phyloP scores from a whole-genome alignment of 2,797 vertebrate species.

The Nannoperca obscura region DNA sequence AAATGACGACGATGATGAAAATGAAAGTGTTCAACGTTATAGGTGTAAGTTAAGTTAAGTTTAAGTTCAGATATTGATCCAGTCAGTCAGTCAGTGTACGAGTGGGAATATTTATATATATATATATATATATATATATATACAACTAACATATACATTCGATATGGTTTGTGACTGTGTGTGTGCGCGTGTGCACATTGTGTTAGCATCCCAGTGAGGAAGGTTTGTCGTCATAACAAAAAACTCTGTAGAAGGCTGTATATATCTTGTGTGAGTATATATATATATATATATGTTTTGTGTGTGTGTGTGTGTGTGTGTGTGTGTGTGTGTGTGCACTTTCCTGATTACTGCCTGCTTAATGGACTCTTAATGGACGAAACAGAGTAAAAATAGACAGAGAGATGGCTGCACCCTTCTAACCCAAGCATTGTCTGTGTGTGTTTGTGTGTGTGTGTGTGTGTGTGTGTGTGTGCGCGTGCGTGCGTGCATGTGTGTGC shows the following conservation, averaged over 20 bases:
- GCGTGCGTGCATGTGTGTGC: no score
- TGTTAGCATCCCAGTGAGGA: not conserved
- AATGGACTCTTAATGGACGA: constrained; percentile 84
- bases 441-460: constrained; percentile 16
- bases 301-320: constrained; percentile 13
- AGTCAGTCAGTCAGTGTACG: not conserved
- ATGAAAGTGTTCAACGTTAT: not conserved
- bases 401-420: constrained; percentile 66
- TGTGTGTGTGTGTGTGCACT: constrained; percentile 29
- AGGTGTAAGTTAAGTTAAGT: no score
- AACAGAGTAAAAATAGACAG: constrained; percentile 79
- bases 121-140: no score
- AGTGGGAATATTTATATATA: not conserved
- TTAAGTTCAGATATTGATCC: not conserved
- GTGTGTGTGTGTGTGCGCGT: constrained; percentile 14
- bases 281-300: not conserved
- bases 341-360: constrained; percentile 75
- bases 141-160: not conserved
- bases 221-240: constrained; percentile 1
- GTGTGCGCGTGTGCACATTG: not conserved
- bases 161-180: not conserved
- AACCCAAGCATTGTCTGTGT: constrained; percentile 29
- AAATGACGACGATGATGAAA: no score
- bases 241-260: no score
- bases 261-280: no score